Evolutionary conservation across 64 coral and sea anemone species (phyloP).

Genomic region (Anthopleura sola): DNA sequence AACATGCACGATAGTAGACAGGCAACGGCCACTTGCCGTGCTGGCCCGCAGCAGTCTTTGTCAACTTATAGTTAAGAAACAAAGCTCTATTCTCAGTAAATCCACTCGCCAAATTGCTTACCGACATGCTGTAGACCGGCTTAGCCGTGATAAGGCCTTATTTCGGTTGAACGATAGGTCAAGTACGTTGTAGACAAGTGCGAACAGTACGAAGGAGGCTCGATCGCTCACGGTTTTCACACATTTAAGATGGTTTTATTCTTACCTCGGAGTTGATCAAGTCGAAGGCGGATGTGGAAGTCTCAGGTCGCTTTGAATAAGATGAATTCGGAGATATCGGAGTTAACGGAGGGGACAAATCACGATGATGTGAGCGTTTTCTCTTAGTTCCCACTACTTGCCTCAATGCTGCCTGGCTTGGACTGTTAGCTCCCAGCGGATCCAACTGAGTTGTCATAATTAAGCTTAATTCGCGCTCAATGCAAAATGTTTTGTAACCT

Average conservation of each 20-base stretch:
- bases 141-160: not conserved
- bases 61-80: constrained; percentile 18
- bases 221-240: constrained; percentile 20
- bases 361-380: constrained; percentile 93
- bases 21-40: constrained; percentile 28
- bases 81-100: not conserved
- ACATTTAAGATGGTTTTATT: constrained; percentile 23
- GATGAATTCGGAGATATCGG: constrained; percentile 96
- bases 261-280: constrained; percentile 93
- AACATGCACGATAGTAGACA: constrained; percentile 58
- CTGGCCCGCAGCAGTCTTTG: constrained; percentile 25
- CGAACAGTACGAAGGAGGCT: constrained; percentile 32
- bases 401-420: constrained; percentile 68
- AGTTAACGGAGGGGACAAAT: constrained; percentile 96
- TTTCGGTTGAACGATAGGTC: constrained; percentile 44
- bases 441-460: constrained; percentile 98
- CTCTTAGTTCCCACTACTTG: constrained; percentile 60
- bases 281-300: constrained; percentile 95
- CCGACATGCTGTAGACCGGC: constrained; percentile 30
- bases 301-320: constrained; percentile 88
- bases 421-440: constrained; percentile 74
- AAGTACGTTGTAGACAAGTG: constrained; percentile 64
- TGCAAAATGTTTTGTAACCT: constrained; percentile 98
- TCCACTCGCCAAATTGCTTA: constrained; percentile 18
- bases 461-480: constrained; percentile 97